Base-by-base conservation (phyloP, 1,140 invertebrate genomes). In the Pollicipes pollicipes region DNA sequence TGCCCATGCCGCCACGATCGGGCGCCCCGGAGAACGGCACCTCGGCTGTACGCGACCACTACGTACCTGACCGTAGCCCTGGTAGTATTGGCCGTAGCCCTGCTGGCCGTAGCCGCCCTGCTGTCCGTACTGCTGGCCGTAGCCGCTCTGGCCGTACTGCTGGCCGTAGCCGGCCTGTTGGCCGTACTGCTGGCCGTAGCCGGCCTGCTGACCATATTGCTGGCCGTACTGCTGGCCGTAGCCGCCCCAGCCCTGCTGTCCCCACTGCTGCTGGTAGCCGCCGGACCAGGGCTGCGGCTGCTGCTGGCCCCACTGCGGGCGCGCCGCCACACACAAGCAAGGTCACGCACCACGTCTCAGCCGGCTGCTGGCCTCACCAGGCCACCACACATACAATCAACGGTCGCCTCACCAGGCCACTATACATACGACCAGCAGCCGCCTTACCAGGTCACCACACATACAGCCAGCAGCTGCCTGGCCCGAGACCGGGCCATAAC, bases 261-360 rank as follows among this genome's bases (percentile, higher is more conserved):
- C 35, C 69, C 69, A 70, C 13, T 58, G 30, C 32, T 37, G 32
- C 69, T 70, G 69, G 0, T 58, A 58, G 6, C 58, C 58, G 27
- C 72, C 69, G 31, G 70, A 72, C 37, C 70, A 72, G 16, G 30
- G 58, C 28, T 70, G 70, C 45, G 37, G 70, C 69, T 70, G 69
- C 28, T 72, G 72, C 32, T 72, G 72, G 68, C 67, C 45, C 72
- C 72, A 72, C n/a, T 69, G 66, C 37, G 68, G 68, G 66, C 31
- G 17, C 71, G 66, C 35, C n/a, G n/a, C n/a, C n/a, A n/a, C n/a
- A n/a, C n/a, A n/a, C n/a, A n/a, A n/a, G n/a, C n/a, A n/a, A n/a
- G n/a, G n/a, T n/a, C n/a, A n/a, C n/a, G n/a, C n/a, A n/a, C n/a
- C n/a, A n/a, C n/a, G n/a, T n/a, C n/a, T n/a, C n/a, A n/a, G n/a